Percentiles rank a stretch among this genome's conserved stretches.
These are phyloP conservation scores for Muscidifurax raptorellus DNA, from an alignment of 1,140 invertebrate genomes.

Conservation along the genomic window DNA sequence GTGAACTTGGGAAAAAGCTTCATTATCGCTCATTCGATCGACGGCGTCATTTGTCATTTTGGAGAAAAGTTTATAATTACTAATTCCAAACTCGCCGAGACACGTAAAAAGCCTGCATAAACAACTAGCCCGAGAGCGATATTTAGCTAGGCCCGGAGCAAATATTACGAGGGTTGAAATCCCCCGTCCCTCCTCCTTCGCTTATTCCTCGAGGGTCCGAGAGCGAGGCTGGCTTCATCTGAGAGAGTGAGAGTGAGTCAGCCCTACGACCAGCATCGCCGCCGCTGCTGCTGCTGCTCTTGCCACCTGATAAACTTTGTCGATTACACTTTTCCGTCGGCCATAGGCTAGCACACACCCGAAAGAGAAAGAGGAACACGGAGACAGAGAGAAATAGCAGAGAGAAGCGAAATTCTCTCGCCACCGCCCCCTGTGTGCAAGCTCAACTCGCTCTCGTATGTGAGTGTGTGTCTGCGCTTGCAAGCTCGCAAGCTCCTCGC, in stretches of 20 bases:
- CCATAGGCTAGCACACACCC: not conserved
- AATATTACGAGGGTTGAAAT: not conserved
- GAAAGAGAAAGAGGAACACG: slow-evolving; percentile 11
- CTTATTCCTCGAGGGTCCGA: no score
- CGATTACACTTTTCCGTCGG: slow-evolving; percentile 66
- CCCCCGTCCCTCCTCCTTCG: no score
- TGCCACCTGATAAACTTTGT: slow-evolving; percentile 71
- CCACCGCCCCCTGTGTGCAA: not conserved
- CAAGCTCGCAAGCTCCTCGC: not conserved
- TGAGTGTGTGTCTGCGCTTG: not conserved
- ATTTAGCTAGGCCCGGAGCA: not conserved
- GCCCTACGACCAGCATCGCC: slow-evolving; percentile 9
- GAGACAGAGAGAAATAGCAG: not conserved
- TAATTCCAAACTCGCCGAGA: no score
- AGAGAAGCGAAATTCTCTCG: slow-evolving; percentile 38
- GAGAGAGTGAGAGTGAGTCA: not conserved
- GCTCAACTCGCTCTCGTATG: not conserved
- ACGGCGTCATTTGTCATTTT: not conserved
- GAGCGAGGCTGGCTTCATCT: not conserved
- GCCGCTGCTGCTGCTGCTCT: slow-evolving; percentile 49
- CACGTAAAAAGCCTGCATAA: not conserved
- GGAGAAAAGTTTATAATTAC: no score
- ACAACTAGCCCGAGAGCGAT: not conserved
- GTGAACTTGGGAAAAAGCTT: no score
- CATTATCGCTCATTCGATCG: not conserved